Percentiles rank a stretch among this genome's conserved stretches.
These are phyloP conservation scores for Agonopterix alstromeriana DNA, from an alignment of 2,888 invertebrate genomes.

Conservation along the genomic window DNA sequence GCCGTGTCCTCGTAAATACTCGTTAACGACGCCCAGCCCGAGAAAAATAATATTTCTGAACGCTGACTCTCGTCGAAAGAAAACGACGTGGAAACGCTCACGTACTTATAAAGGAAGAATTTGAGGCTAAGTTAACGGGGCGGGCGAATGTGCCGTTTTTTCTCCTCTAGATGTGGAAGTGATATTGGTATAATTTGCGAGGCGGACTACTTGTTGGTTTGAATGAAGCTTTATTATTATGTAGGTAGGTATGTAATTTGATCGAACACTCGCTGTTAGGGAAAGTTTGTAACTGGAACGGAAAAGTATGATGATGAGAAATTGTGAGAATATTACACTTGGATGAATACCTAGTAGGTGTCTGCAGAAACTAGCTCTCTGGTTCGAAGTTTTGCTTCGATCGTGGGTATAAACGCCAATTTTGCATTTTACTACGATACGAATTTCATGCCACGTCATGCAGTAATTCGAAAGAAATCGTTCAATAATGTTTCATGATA, in stretches of 20 bases:
- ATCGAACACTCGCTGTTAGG: too few species aligned
- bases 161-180: slow-evolving; percentile 41
- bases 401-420: slow-evolving; percentile 18
- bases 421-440: slow-evolving; percentile 18
- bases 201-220: slow-evolving; percentile 2
- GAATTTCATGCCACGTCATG: slow-evolving; percentile 13
- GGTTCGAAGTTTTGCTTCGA: too few species aligned
- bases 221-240: too few species aligned
- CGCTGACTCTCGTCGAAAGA: slow-evolving; percentile 54
- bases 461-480: slow-evolving; percentile 10
- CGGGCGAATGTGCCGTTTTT: slow-evolving; percentile 46
- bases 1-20: slow-evolving; percentile 70
- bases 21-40: slow-evolving; percentile 63
- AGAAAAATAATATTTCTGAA: slow-evolving; percentile 70
- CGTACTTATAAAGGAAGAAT: slow-evolving; percentile 52
- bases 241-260: too few species aligned
- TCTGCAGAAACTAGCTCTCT: too few species aligned
- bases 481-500: slow-evolving; percentile 1
- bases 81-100: slow-evolving; percentile 59
- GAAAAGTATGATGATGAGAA: background rate
- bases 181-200: slow-evolving; percentile 44
- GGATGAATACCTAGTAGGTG: slow-evolving; percentile 4
- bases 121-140: slow-evolving; percentile 55
- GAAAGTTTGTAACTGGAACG: background rate
- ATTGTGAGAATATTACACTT: too few species aligned